Base-by-base conservation (phyloP, 2,888 invertebrate genomes). In the Agrochola litura region DNA sequence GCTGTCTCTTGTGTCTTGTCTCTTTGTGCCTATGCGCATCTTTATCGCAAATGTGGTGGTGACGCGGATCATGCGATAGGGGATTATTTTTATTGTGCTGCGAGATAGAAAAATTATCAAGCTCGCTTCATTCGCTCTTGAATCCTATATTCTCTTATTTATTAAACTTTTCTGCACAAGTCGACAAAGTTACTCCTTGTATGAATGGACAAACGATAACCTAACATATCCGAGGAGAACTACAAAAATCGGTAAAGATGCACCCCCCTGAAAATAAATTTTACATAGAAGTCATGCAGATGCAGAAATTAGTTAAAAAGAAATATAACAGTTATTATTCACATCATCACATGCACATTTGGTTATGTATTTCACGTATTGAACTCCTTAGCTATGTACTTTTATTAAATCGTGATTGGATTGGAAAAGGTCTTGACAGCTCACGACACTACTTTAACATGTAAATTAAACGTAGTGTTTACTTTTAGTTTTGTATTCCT, bases 1-100 rank as follows among this genome's bases (percentile, higher is more conserved):
- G 68, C 2, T 0, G 82, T 16, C 72, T 54, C 71, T n/a, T 41
- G 67, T 54, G 41, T 68, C 70, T 61, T 43, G 67, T 56, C 49
- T 68, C 76, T 63, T 71, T 65, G 85, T 71, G 30, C n/a, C 12
- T n/a, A 81, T 46, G 63, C 30, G 41, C 69, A 54, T 63, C 77
- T 58, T 76, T 73, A 58, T 76, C 76, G 56, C 37, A 63, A 61
- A 72, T 66, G 65, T 12, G 68, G 16, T 56, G 54, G 6, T 71
- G 67, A 80, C 75, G 63, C 46, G 25, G 30, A 14, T 0, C 37
- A 5, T 16, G 12, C 43, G 22, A 56, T 56, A 25, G 10, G 10
- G 22, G 54, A 22, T 37, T 54, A 52, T 22, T 54, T 10, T 9
- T 22, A 54, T 3, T 9, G 22, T 54, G 9, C 52, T 22, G 22